These are phyloP conservation scores for Scaptomyza flava DNA, from an alignment of 2,888 invertebrate genomes.

Conservation along the genomic window DNA sequence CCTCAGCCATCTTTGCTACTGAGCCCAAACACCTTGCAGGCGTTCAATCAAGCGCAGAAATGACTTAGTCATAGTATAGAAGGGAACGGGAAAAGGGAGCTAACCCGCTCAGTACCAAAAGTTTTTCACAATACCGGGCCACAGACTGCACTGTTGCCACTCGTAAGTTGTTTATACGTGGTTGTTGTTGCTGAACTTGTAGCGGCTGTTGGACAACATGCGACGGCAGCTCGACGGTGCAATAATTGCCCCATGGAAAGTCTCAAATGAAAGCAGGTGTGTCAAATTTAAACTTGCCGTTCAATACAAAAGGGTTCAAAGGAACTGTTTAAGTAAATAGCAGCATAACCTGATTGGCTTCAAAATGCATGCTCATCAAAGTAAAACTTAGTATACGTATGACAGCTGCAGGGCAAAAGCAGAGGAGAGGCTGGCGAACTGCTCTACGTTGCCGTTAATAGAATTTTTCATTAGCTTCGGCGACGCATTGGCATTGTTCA, in stretches of 20 bases:
- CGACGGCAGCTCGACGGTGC: constrained; percentile 56
- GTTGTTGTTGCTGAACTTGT: constrained; percentile 23
- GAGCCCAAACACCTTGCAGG: constrained; percentile 50
- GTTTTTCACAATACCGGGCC: constrained; percentile 54
- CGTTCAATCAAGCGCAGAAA: constrained; percentile 66
- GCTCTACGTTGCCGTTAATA: constrained; percentile 19
- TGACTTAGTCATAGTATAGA: constrained; percentile 5
- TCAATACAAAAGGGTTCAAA: constrained; percentile 3
- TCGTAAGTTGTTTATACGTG: constrained; percentile 46
- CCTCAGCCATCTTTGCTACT: background rate
- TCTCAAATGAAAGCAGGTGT: constrained; percentile 54
- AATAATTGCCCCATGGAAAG: constrained; percentile 71
- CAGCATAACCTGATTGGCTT: constrained; percentile 65
- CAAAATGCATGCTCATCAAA: constrained; percentile 62
- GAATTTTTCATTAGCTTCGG: constrained; percentile 72
- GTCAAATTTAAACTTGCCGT: constrained; percentile 72
- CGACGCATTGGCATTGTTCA: constrained; percentile 62
- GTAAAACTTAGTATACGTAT: constrained; percentile 19
- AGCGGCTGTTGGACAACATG: constrained; percentile 63
- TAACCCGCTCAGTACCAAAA: constrained; percentile 30
- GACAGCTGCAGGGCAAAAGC: constrained; percentile 43
- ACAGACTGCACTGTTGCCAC: constrained; percentile 50
- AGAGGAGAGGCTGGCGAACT: constrained; percentile 11
- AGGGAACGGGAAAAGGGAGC: background rate
- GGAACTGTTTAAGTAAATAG: constrained; percentile 61